Evolutionary conservation across 2,113 vertebrate genomes (phyloP).

Genomic region (Calidris pugnax): DNA sequence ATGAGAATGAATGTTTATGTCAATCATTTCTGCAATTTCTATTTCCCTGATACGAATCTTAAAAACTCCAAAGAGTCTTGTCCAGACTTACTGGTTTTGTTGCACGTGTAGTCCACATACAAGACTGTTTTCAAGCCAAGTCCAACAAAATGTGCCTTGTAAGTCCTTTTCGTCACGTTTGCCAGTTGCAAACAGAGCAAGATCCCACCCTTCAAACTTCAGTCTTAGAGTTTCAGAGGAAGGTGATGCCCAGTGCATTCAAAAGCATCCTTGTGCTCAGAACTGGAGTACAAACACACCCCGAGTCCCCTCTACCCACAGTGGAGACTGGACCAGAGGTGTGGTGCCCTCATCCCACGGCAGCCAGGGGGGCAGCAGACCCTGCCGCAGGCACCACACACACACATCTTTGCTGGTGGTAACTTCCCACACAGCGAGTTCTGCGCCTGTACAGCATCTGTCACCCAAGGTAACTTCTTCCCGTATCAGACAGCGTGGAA

Average conservation of each 20-base stretch:
- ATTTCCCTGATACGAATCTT: fast-evolving
- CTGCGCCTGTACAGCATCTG: background rate
- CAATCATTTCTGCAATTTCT: background rate
- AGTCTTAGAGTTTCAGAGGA: background rate
- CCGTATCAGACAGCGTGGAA: background rate
- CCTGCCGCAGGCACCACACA: fast-evolving
- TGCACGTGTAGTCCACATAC: background rate
- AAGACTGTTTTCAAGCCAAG: background rate
- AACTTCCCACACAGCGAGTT: background rate
- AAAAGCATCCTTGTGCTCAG: background rate
- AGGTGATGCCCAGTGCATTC: background rate
- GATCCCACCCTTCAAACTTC: background rate
- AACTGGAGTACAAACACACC: background rate
- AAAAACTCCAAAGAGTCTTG: background rate
- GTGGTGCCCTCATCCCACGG: background rate
- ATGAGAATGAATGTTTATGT: background rate
- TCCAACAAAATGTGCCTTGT: background rate
- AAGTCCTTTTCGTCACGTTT: background rate
- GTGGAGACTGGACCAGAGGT: background rate
- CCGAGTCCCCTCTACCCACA: background rate
- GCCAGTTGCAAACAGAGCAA: background rate
- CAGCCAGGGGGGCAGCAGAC: fast-evolving
- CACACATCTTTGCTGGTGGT: too few species aligned
- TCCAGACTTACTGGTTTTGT: background rate
- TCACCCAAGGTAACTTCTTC: background rate